Evolutionary conservation across 2,797 vertebrate species (phyloP), one percentile per base, ranked within the genome.

Genomic region (Streptopelia turtur): DNA sequence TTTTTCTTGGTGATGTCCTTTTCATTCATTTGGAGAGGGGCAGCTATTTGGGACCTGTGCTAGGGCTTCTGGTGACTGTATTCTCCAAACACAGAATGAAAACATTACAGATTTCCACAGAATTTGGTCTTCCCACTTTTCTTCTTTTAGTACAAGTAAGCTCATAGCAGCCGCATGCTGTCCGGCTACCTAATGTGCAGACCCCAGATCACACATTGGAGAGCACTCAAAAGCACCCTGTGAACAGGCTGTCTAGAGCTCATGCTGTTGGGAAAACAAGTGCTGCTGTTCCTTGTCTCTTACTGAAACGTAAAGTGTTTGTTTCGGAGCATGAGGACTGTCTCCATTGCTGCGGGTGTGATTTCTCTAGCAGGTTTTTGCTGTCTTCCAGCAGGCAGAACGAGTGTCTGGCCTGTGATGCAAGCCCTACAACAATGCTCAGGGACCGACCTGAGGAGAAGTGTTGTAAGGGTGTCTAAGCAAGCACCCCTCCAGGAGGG

Each of bases 361-460:
- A 69, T 93, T 97, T 96, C 75, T 94, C 65, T 79, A 78, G 69
- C 63, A 92, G 68, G 84, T 79, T 88, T 90, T 90, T 96, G 83
- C 89, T 83, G 50, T 86, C 94, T 91, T 93, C 88, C 69, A 96
- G 78, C 11, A 91, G 65, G 59, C 83, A 84, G 93, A 93, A 72
- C 52, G 90, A 56, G 39, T 72, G 78, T 87, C 94, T 95, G 94
- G 86, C 83, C 64, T 89, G 33, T 96, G 96, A 84, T 94, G 81
- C 95, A 97, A 94, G 53, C 53, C 57, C 63, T 7, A 11, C 56
- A 56, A 41, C 72, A 75, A 60, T 23, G 76, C 61, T 87, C 72
- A 81, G 57, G 45, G 78, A 23, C 18, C 68, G 47, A 30, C 43
- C 22, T 75, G 56, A 72, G 43, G 52, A 70, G 16, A 56, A 23